Evolutionary conservation across 2,113 vertebrate genomes (phyloP).

Genomic region (Sigmodon hispidus): DNA sequence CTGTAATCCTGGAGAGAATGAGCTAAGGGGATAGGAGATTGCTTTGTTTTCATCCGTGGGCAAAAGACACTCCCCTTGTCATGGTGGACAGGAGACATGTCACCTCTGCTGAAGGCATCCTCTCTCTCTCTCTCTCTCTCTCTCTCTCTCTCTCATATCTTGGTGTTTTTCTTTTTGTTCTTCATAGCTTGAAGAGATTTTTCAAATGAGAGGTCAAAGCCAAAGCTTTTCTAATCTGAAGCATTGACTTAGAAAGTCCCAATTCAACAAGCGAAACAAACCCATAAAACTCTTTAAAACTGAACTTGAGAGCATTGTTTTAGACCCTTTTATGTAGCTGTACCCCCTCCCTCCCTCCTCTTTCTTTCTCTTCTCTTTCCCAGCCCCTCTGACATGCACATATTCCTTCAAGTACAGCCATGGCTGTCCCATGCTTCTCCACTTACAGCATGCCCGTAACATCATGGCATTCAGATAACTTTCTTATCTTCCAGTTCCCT

Average conservation of each 20-base stretch:
- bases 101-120: not conserved
- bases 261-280: not conserved
- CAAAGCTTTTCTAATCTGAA: constrained; percentile 29
- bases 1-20: not conserved
- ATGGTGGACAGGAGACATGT: not conserved
- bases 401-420: not conserved
- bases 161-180: not conserved
- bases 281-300: not conserved
- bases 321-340: not conserved
- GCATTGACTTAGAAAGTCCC: not conserved
- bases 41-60: not conserved
- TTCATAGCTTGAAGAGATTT: not conserved
- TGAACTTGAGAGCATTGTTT: not conserved
- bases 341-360: too few relatives aligned
- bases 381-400: not conserved
- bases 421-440: not conserved
- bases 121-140: not conserved
- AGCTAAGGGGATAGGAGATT: not conserved
- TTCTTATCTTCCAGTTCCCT: not conserved
- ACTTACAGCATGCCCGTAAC: not conserved
- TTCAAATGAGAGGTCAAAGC: not conserved
- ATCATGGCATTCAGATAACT: not conserved
- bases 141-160: not conserved
- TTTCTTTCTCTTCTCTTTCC: not conserved
- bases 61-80: not conserved